Percentiles rank a stretch among this genome's conserved stretches.
phyloP scores from a whole-genome alignment of 1,140 invertebrate species.

The Drosophila nigrodunni region DNA sequence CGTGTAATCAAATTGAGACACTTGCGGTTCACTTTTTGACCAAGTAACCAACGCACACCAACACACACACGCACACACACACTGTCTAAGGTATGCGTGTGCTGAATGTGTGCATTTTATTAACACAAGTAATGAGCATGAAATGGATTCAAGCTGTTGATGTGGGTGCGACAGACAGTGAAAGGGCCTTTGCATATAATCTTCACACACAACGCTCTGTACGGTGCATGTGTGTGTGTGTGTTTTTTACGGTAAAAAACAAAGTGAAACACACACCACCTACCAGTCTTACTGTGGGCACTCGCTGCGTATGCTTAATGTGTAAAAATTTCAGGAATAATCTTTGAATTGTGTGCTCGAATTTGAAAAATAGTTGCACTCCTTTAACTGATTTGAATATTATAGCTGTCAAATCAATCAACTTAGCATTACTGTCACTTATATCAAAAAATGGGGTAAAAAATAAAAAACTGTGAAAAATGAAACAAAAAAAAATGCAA shows the following conservation, averaged over 20 bases:
- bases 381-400: too few relatives aligned
- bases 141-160: slow-evolving; percentile 36
- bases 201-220: slow-evolving; percentile 6
- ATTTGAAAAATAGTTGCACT: too few relatives aligned
- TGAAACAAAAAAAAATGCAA: too few relatives aligned
- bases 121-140: slow-evolving; percentile 56
- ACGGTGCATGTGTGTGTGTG: not conserved
- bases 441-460: too few relatives aligned
- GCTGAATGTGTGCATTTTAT: slow-evolving; percentile 29
- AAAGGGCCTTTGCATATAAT: slow-evolving; percentile 3
- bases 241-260: too few relatives aligned
- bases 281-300: not conserved
- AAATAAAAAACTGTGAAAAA: too few relatives aligned
- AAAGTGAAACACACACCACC: too few relatives aligned
- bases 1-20: slow-evolving; percentile 76
- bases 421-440: too few relatives aligned
- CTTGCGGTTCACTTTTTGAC: slow-evolving; percentile 59
- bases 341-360: too few relatives aligned
- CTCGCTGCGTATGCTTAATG: slow-evolving; percentile 34
- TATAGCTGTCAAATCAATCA: too few relatives aligned
- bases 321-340: slow-evolving; percentile 2
- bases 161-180: slow-evolving; percentile 32
- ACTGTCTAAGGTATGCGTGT: not conserved
- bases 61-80: not conserved
- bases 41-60: slow-evolving; percentile 10